Conservation (phyloP, 2,888 invertebrate species). For the Cyaniris semiargus region DNA sequence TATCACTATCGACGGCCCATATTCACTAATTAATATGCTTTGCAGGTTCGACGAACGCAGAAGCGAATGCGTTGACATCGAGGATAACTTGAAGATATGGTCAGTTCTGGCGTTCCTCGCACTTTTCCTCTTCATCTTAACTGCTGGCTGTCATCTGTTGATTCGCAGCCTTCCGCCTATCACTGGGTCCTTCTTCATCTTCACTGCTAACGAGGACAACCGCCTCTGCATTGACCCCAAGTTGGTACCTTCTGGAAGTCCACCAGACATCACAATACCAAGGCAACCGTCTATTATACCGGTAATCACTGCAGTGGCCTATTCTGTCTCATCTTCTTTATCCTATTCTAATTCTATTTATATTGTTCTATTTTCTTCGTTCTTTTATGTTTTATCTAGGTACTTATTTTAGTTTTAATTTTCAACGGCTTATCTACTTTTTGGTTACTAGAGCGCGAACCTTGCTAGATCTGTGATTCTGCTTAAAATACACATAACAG, state of each 20-base stretch:
- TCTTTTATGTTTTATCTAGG: not conserved
- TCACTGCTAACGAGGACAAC: slow-evolving; percentile 72
- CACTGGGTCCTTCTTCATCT: slow-evolving; percentile 67
- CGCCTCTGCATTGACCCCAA: slow-evolving; percentile 58
- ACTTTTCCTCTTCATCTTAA: slow-evolving; percentile 50
- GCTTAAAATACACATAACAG: no score
- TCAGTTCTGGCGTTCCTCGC: slow-evolving; percentile 56
- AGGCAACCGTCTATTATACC: slow-evolving; percentile 57
- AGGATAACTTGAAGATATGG: slow-evolving; percentile 52
- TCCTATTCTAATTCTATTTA: not conserved
- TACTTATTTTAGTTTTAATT: no score
- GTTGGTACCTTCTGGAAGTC: slow-evolving; percentile 43
- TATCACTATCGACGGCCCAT: not conserved
- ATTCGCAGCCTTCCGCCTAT: slow-evolving; percentile 58
- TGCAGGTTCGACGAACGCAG: slow-evolving; percentile 62
- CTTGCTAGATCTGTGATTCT: no score
- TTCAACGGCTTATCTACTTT: no score
- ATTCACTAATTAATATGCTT: not conserved
- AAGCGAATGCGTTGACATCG: slow-evolving; percentile 52
- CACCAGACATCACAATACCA: slow-evolving; percentile 42
- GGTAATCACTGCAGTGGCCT: slow-evolving; percentile 43
- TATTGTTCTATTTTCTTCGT: no score
- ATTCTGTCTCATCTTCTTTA: not conserved
- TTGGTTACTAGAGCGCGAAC: no score
- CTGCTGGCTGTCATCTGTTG: slow-evolving; percentile 58